A percentile compares a stretch with the other conserved stretches of the same genome.
These are phyloP conservation scores for Melanotaenia maccullochi DNA, from an alignment of 2,797 vertebrate species.

Conservation along the genomic window DNA sequence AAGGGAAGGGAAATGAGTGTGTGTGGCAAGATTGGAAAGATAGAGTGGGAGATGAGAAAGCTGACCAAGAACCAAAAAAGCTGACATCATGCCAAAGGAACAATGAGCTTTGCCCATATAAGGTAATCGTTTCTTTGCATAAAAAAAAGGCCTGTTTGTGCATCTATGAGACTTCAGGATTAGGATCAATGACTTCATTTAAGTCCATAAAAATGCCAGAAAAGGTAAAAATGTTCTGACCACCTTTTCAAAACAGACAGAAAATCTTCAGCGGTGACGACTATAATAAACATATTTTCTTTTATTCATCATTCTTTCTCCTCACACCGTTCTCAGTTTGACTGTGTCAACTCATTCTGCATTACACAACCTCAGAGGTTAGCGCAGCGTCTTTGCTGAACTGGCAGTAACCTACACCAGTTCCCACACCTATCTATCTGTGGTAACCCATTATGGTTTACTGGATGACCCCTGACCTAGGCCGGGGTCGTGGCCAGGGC, in stretches of 20 bases:
- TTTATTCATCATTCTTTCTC: background rate
- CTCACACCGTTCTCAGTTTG: background rate
- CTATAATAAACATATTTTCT: background rate
- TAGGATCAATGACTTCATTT: background rate
- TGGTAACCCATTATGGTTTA: slow-evolving; percentile 78
- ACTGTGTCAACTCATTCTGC: slow-evolving; percentile 15
- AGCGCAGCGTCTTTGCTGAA: slow-evolving; percentile 14
- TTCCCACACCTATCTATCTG: slow-evolving; percentile 76
- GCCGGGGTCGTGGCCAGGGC: slow-evolving; percentile 71
- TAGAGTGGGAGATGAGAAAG: slow-evolving; percentile 47
- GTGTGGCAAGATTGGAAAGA: slow-evolving; percentile 36
- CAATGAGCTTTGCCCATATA: slow-evolving; percentile 58
- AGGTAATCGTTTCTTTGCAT: slow-evolving; percentile 35
- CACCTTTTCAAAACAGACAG: too few relatives aligned
- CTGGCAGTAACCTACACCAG: slow-evolving; percentile 49
- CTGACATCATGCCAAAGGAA: slow-evolving; percentile 38
- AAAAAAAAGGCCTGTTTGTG: slow-evolving; percentile 11
- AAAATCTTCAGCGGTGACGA: too few relatives aligned
- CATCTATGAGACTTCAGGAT: background rate
- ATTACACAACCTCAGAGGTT: slow-evolving; percentile 3
- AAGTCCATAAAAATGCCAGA: too few relatives aligned
- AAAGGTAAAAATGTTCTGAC: too few relatives aligned
- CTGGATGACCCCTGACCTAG: slow-evolving; percentile 71
- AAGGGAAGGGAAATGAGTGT: slow-evolving; percentile 18
- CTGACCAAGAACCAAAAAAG: slow-evolving; percentile 39